A percentile compares a stretch with the other conserved stretches of the same genome.
Conservation (phyloP, 2,888 invertebrate genomes). For the Meiosimyza platycephala region DNA sequence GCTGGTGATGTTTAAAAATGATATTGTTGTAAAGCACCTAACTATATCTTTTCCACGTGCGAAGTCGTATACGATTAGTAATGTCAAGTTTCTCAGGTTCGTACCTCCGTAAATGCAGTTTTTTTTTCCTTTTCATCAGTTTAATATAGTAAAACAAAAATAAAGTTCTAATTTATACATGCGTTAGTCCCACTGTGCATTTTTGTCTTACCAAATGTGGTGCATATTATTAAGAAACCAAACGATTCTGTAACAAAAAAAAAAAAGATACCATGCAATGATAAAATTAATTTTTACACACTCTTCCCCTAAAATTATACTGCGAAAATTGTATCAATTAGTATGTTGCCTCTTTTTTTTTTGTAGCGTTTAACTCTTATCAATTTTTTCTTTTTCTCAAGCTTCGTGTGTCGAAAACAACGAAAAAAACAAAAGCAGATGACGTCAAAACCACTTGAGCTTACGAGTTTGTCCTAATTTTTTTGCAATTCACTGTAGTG, state of each 20-base stretch:
- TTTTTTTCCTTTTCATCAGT: too few relatives aligned
- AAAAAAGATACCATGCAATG: not conserved
- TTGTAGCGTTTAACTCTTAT: not conserved
- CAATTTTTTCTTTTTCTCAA: not conserved
- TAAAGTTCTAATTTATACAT: too few relatives aligned
- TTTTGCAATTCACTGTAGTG: conserved; percentile 23
- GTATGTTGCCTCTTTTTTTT: not conserved
- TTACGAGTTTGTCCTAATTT: conserved; percentile 22
- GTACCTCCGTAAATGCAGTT: too few relatives aligned
- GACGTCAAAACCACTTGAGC: conserved; percentile 4
- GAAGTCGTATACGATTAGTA: too few relatives aligned
- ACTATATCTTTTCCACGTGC: too few relatives aligned
- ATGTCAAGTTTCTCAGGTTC: too few relatives aligned
- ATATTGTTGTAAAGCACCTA: too few relatives aligned
- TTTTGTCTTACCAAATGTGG: too few relatives aligned
- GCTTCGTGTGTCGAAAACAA: not conserved
- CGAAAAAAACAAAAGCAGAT: not conserved
- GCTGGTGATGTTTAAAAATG: too few relatives aligned
- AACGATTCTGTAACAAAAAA: not conserved
- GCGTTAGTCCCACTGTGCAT: too few relatives aligned
- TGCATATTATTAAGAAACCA: not conserved
- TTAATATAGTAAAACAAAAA: too few relatives aligned
- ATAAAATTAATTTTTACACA: conserved; percentile 15
- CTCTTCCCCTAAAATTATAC: conserved; percentile 1
- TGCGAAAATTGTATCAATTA: conserved; percentile 16